Base-by-base conservation (phyloP, 2,888 invertebrate species). In the Euclidia mi region DNA sequence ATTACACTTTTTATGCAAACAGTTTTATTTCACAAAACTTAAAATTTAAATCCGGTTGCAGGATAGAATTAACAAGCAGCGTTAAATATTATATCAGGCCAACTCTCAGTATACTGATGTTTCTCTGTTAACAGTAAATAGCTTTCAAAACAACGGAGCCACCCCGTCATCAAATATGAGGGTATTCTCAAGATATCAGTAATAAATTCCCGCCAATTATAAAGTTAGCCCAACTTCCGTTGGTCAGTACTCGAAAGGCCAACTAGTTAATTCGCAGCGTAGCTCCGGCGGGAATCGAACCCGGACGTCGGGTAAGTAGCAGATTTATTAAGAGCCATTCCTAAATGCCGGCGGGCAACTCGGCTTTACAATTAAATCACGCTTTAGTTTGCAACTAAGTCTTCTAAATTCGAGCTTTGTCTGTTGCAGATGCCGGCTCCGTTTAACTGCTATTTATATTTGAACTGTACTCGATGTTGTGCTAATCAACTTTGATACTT, bases 251-350 rank as follows among this genome's bases (percentile, higher is more conserved):
- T 78, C 74, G 60, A 76, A 75, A 81, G 81, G 81, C 84, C 81
- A 88, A 85, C 86, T 78, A 90, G 87, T 89, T 91, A 91, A 92
- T 91, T 84, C 84, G 84, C 83, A 81, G 80, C 77, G 78, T 68
- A 50, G 64, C 67, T 78, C 93, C 89, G 81, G 63, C 85, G 93
- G 91, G 92, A 92, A 81, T 89, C 90, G 88, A 92, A 92, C 84
- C 87, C 82, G 87, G 84, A 85, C 86, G 83, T 72, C 61, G 74
- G 82, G 76, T 88, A 91, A 91, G 88, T 85, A 88, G 85, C 86
- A 90, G 91, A 92, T 93, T 93, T 94, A 93, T 94, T 92, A 87
- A 91, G 88, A 89, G 88, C 85, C 88, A 87, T 83, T 85, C 85
- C 84, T 82, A 84, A 85, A 84, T 78, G 80, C 84, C 79, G 74